Evolutionary conservation across 2,888 invertebrate species (phyloP).

Genomic region (Cryptophagus acutangulus): DNA sequence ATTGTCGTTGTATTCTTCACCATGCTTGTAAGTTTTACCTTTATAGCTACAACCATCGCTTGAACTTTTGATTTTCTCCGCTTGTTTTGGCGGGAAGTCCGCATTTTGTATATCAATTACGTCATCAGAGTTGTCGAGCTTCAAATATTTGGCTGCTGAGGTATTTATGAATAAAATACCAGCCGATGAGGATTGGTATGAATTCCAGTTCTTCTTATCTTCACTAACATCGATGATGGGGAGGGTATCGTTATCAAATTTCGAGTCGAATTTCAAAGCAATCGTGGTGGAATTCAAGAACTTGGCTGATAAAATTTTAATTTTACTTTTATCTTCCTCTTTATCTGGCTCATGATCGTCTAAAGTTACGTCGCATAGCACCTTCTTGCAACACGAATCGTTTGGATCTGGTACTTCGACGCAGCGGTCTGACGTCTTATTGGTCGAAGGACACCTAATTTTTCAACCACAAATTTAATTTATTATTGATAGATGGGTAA

Average conservation of each 20-base stretch:
- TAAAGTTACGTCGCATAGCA: conserved; percentile 79
- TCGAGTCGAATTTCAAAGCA: conserved; percentile 44
- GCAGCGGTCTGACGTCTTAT: conserved; percentile 65
- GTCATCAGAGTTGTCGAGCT: conserved; percentile 41
- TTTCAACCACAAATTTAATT: conserved; percentile 2
- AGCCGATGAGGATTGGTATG: conserved; percentile 43
- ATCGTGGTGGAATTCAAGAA: conserved; percentile 45
- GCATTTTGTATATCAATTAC: conserved; percentile 33
- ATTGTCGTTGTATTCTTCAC: conserved; percentile 76
- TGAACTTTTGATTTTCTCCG: conserved; percentile 17
- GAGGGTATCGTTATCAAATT: conserved; percentile 37
- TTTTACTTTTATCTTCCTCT: conserved; percentile 33
- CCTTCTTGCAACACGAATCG: conserved; percentile 79
- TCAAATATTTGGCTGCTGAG: conserved; percentile 37
- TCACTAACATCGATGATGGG: conserved; percentile 46
- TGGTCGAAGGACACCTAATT: conserved; percentile 55
- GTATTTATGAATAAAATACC: conserved; percentile 35
- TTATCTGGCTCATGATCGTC: conserved; percentile 63
- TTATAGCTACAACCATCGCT: conserved; percentile 39
- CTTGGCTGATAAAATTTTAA: conserved; percentile 39
- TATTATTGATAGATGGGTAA: neutral
- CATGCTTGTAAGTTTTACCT: conserved; percentile 44
- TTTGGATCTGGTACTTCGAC: conserved; percentile 76
- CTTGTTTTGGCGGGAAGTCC: conserved; percentile 9
- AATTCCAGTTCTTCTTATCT: conserved; percentile 47